A percentile compares a stretch with the other conserved stretches of the same genome.
Evolutionary conservation across 2,888 invertebrate genomes (phyloP).

Genomic region (Icerya purchasi): DNA sequence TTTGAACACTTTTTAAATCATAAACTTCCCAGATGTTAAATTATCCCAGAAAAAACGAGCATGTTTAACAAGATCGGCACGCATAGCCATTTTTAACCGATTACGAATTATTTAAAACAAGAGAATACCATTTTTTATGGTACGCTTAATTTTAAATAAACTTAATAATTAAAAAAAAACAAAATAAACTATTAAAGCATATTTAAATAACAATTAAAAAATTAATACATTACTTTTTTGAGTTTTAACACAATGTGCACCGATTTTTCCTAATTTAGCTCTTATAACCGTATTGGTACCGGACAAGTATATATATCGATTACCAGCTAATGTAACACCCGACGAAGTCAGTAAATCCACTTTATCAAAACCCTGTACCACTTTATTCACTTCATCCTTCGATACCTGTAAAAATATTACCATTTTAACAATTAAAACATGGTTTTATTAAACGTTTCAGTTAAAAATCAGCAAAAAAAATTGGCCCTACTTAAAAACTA

Average conservation of each 20-base stretch:
- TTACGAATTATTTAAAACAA: no score
- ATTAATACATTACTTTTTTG: conserved; percentile 46
- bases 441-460: no score
- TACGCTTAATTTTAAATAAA: background rate
- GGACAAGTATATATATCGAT: conserved; percentile 85
- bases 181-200: background rate
- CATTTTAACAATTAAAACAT: no score
- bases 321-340: conserved; percentile 77
- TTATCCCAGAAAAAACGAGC: no score
- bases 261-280: conserved; percentile 81
- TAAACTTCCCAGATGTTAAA: no score
- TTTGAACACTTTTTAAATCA: no score
- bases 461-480: no score
- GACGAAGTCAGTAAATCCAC: conserved; percentile 72
- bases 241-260: conserved; percentile 91
- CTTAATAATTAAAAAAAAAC: no score
- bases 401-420: no score
- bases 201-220: background rate
- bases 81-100: no score
- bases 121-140: background rate
- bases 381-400: conserved; percentile 75
- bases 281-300: conserved; percentile 83
- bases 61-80: no score
- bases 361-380: conserved; percentile 75
- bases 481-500: no score